These are phyloP conservation scores for Anaspis maculata DNA, from an alignment of 2,888 invertebrate genomes.

Conservation along the genomic window DNA sequence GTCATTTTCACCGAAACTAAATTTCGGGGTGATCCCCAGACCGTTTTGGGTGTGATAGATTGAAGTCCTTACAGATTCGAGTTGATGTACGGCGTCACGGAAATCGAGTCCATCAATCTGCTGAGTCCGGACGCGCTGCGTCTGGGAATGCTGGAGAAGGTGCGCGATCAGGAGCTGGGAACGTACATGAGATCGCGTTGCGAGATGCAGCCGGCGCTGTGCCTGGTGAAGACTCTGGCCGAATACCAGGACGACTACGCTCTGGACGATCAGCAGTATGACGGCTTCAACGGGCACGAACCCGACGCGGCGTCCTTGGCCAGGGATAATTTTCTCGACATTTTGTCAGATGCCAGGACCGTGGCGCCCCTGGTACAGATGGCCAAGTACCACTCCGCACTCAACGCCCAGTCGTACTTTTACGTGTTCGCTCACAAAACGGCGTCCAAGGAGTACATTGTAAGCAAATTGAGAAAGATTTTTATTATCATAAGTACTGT, in stretches of 20 bases:
- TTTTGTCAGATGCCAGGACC: slow-evolving; percentile 82
- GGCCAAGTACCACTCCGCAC: slow-evolving; percentile 65
- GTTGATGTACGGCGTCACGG: slow-evolving; percentile 77
- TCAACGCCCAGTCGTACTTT: slow-evolving; percentile 73
- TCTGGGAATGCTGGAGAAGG: slow-evolving; percentile 65
- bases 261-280: slow-evolving; percentile 21
- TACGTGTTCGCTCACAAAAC: slow-evolving; percentile 85
- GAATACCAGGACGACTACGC: slow-evolving; percentile 43
- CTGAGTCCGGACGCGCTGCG: slow-evolving; percentile 63
- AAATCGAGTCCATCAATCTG: slow-evolving; percentile 71
- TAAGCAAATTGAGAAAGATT: no score
- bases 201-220: slow-evolving; percentile 64
- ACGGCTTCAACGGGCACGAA: slow-evolving; percentile 19
- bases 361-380: slow-evolving; percentile 73
- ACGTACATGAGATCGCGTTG: slow-evolving; percentile 72
- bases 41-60: no score
- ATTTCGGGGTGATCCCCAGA: no score
- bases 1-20: no score
- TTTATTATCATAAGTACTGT: no score
- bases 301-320: slow-evolving; percentile 30
- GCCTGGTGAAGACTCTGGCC: slow-evolving; percentile 54
- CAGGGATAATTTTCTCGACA: slow-evolving; percentile 72
- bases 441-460: slow-evolving; percentile 68
- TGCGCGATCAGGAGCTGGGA: slow-evolving; percentile 66
- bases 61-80: slow-evolving; percentile 69